phyloP scores from a whole-genome alignment of 1,140 invertebrate genomes.

The Octopus sinensis region DNA sequence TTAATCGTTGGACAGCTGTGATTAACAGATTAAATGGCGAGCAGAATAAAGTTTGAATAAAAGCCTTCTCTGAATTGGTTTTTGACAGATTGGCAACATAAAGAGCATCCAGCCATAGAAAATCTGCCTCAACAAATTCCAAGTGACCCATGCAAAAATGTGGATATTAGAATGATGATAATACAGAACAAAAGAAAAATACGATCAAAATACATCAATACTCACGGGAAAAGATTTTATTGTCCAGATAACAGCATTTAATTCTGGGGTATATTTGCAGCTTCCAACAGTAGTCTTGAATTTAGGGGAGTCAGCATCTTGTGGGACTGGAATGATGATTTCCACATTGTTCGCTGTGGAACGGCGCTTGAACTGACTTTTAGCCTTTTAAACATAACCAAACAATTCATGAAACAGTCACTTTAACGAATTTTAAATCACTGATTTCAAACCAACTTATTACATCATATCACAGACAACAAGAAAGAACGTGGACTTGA shows the following conservation, averaged over 20 bases:
- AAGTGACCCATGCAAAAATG: no score
- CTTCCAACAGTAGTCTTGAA: constrained; percentile 98
- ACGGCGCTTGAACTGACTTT: constrained; percentile 96
- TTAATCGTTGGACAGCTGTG: no score
- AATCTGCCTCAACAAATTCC: no score
- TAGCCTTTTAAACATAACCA: constrained; percentile 65
- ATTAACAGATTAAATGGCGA: no score
- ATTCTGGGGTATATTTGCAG: constrained; percentile 96
- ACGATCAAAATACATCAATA: constrained; percentile 14
- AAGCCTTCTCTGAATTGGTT: no score
- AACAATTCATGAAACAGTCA: background rate
- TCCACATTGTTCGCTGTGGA: constrained; percentile 99
- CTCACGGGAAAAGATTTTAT: constrained; percentile 93
- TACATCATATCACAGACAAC: background rate
- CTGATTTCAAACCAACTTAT: background rate
- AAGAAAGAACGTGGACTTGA: background rate
- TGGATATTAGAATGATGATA: no score
- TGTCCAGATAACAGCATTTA: constrained; percentile 98
- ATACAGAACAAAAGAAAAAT: background rate
- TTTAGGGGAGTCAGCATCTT: constrained; percentile 96
- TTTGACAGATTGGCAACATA: no score
- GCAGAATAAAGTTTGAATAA: no score
- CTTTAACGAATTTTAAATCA: background rate
- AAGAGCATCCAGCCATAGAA: no score
- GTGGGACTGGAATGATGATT: constrained; percentile 97